These are phyloP conservation scores for Caenorhabditis plicata DNA, from an alignment of 2,888 invertebrate genomes.

Conservation along the genomic window DNA sequence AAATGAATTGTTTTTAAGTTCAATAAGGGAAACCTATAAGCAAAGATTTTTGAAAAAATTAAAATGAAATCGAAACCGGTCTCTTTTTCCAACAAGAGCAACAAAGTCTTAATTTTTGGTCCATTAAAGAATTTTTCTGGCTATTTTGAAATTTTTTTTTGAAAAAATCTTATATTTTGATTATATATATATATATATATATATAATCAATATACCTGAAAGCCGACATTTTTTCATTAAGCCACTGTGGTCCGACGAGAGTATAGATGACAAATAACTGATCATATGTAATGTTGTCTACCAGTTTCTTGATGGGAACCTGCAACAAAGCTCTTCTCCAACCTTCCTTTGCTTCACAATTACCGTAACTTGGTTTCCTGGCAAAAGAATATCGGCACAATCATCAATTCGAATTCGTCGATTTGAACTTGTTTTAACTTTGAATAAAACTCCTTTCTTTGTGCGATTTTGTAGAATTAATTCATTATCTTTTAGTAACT, in stretches of 20 bases:
- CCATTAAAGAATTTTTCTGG: no score
- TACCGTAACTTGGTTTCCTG: slow-evolving; percentile 31
- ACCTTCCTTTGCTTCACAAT: no score
- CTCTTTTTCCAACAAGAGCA: no score
- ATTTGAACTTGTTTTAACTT: slow-evolving; percentile 34
- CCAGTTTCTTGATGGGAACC: slow-evolving; percentile 17
- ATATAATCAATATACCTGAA: no score
- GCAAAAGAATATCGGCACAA: slow-evolving; percentile 29
- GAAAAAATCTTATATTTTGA: no score
- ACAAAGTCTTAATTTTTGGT: no score
- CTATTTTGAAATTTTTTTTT: no score
- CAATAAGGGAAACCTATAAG: no score
- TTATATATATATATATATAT: no score
- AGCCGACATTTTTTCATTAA: slow-evolving; percentile 26
- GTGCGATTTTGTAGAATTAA: slow-evolving; percentile 24
- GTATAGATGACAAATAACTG: slow-evolving; percentile 27
- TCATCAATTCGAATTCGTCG: slow-evolving; percentile 25
- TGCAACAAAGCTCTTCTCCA: background rate
- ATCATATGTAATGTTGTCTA: slow-evolving; percentile 10
- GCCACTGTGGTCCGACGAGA: slow-evolving; percentile 37
- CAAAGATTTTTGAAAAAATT: no score
- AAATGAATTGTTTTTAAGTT: no score
- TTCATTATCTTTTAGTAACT: slow-evolving; percentile 9
- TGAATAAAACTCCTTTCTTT: slow-evolving; percentile 26
- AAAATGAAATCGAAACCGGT: no score